A percentile compares a stretch with the other conserved stretches of the same genome.
Conservation (phyloP, 1,140 invertebrate species). For the Notospermus geniculatus region DNA sequence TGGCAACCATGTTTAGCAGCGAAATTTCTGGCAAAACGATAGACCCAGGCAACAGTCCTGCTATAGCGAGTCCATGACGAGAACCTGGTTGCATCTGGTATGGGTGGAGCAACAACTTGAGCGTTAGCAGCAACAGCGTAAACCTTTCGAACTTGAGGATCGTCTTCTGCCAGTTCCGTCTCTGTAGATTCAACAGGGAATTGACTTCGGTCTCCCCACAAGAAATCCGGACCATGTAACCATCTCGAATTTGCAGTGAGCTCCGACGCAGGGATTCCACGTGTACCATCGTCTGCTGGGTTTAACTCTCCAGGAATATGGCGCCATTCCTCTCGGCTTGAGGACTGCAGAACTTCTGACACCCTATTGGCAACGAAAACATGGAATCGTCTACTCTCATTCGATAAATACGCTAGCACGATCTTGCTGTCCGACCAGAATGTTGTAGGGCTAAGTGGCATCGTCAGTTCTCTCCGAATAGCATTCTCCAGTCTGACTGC, state of each 20-base stretch:
- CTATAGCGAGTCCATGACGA: too few relatives aligned
- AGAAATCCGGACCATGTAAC: conserved; percentile 25
- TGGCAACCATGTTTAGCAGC: too few relatives aligned
- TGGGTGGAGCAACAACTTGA: too few relatives aligned
- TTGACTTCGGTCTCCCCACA: too few relatives aligned
- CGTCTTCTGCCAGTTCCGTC: too few relatives aligned
- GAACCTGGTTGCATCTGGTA: too few relatives aligned
- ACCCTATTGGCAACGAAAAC: conserved; percentile 25
- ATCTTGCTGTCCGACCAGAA: conserved; percentile 25
- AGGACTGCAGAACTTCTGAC: conserved; percentile 17
- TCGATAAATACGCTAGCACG: conserved; percentile 19
- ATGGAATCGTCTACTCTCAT: conserved; percentile 24
- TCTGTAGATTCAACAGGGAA: too few relatives aligned
- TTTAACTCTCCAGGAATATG: conserved; percentile 21
- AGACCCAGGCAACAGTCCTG: too few relatives aligned
- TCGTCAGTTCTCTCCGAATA: conserved; percentile 15
- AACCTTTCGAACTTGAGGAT: too few relatives aligned
- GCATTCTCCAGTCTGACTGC: conserved; percentile 23
- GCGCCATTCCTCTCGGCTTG: conserved; percentile 18
- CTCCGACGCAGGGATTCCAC: conserved; percentile 18
- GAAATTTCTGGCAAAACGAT: too few relatives aligned
- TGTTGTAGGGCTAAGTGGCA: conserved; percentile 1
- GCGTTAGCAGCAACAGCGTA: too few relatives aligned
- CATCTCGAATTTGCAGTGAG: conserved; percentile 21
- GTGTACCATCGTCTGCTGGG: conserved; percentile 24